Evolutionary conservation across 2,113 vertebrate species (phyloP), one percentile per base, ranked within the genome.

Genomic region (Argyrosomus japonicus): DNA sequence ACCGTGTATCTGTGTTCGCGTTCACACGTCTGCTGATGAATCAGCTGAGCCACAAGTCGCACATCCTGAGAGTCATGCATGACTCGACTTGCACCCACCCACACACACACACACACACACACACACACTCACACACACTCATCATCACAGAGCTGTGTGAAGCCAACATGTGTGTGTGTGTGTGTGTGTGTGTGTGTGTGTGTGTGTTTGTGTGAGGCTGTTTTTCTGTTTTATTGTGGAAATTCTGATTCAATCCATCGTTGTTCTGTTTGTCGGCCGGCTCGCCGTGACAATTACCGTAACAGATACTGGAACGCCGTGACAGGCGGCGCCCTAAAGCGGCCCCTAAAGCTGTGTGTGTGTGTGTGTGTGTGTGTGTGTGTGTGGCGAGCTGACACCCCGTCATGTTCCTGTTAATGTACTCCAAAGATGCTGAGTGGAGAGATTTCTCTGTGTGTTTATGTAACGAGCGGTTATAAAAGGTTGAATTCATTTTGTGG

Each of bases 381-480:
- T 58, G 56, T 75, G 43, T 68, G 56, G 62, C 27, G 19, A 1
- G 64, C 68, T 79, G 80, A 82, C 77, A 86, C 43, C 50, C 54
- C 68, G 61, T 88, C 86, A 43, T 80, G 75, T 87, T 79, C 68
- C 75, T 63, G 77, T 79, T 75, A 84, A 87, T 73, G 75, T 54
- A 29, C 71, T 73, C 45, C 29, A 80, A 80, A 86, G 64, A 87
- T 84, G 75, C 83, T 90, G 70, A 88, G 81, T 58, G 53, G 68
- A 76, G 65, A 80, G 29, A 81, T 68, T 85, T 83, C 64, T 47
- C 17, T 62, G 11, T 69, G n/a, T 77, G 64, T 74, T 89, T 82
- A 36, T 68, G 74, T 70, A 56, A 61, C 71, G 23, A 73, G 40
- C 32, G 13, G 56, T 69, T 69, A 51, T 75, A 19, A 69, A 67